phyloP scores from a whole-genome alignment of 2,797 vertebrate species.

The Eptatretus atami region DNA sequence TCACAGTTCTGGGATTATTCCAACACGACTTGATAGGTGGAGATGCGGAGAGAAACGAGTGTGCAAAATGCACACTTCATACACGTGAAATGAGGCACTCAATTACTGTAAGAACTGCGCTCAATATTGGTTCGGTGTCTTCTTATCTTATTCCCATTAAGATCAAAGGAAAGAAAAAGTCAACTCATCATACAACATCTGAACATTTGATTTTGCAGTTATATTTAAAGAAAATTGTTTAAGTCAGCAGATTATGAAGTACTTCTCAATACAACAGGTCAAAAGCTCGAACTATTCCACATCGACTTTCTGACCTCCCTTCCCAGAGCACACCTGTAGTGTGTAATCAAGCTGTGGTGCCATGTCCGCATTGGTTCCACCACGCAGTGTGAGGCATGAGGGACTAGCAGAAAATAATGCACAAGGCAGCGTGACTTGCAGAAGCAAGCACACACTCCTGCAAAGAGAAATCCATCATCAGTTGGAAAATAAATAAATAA shows the following conservation, averaged over 20 bases:
- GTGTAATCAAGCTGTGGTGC: constrained; percentile 89
- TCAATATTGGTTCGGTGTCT: too few relatives aligned
- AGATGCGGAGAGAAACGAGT: too few relatives aligned
- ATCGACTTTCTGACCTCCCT: neutral
- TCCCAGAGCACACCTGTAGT: constrained; percentile 23
- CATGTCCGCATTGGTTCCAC: constrained; percentile 88
- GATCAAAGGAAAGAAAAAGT: too few relatives aligned
- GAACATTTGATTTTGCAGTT: neutral
- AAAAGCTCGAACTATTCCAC: neutral
- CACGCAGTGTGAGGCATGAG: constrained; percentile 45
- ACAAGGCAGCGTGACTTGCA: constrained; percentile 64
- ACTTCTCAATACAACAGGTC: neutral
- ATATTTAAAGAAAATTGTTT: neutral
- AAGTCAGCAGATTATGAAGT: constrained; percentile 5
- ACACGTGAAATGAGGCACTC: too few relatives aligned
- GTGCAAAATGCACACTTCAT: too few relatives aligned
- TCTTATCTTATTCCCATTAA: too few relatives aligned
- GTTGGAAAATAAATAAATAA: neutral
- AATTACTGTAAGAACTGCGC: too few relatives aligned
- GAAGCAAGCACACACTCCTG: constrained; percentile 67
- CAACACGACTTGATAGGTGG: too few relatives aligned
- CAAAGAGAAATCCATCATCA: constrained; percentile 6
- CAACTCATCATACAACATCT: too few relatives aligned
- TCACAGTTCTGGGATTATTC: too few relatives aligned
- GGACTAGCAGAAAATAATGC: constrained; percentile 36